Evolutionary conservation across 2,888 invertebrate genomes (phyloP), one percentile per base, ranked within the genome.

Genomic region (Lycia hirtaria): DNA sequence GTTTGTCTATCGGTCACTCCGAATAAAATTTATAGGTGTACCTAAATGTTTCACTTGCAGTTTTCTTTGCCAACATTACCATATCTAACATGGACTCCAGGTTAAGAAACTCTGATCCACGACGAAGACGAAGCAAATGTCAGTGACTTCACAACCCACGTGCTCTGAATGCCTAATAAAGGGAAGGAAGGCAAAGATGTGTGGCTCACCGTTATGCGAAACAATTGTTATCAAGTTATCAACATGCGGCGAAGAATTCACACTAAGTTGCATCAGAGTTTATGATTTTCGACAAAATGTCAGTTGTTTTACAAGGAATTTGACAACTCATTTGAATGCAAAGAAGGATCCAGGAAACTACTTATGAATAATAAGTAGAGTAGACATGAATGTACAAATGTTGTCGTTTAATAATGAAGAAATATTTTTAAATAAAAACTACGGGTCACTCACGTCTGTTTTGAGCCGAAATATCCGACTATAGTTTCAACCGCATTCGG

Each of bases 81-180:
- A n/a, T n/a, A n/a, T n/a, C n/a, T n/a, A n/a, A n/a, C n/a, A n/a
- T n/a, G n/a, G n/a, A n/a, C n/a, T n/a, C n/a, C n/a, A n/a, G n/a
- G n/a, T n/a, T n/a, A n/a, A n/a, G n/a, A n/a, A n/a, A n/a, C n/a
- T n/a, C n/a, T n/a, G n/a, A n/a, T n/a, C n/a, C n/a, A n/a, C n/a
- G n/a, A n/a, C 43, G 7, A 20, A 9, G 26, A 40, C 24, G 32
- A 43, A 43, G 43, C 45, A 38, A 56, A 45, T 51, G 52, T 57
- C 57, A 57, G 37, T 58, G 48, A 15, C 52, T 57, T 17, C 28
- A 19, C 52, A 35, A 32, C 48, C 47, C 43, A n/a, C 57, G 38
- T 59, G 68, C 32, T 22, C 38, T 4, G 68, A 62, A 61, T 71
- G 28, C 40, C 12, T 28, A 56, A 64, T 56, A 45, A n/a, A 12